Evolutionary conservation across 2,888 invertebrate genomes (phyloP).

Genomic region (Heliconius hortense): DNA sequence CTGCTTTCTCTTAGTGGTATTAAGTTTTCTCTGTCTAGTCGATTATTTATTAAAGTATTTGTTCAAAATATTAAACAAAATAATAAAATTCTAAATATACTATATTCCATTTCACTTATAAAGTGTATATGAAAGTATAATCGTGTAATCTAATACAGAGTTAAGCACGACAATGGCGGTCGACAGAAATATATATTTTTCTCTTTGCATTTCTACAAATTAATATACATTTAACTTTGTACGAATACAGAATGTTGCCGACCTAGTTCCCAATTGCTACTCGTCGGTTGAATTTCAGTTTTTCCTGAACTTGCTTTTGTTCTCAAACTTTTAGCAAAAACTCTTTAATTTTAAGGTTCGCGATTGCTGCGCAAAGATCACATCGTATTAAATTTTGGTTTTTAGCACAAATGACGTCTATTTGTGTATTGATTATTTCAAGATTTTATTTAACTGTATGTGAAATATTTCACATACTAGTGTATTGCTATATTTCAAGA

Average conservation of each 20-base stretch:
- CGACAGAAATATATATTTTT: slow-evolving; percentile 16
- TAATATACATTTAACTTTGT: slow-evolving; percentile 31
- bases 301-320: slow-evolving; percentile 39
- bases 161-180: slow-evolving; percentile 15
- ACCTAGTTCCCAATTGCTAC: slow-evolving; percentile 39
- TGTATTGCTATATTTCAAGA: too few relatives aligned
- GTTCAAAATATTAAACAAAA: too few relatives aligned
- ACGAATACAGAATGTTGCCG: slow-evolving; percentile 32
- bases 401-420: not conserved
- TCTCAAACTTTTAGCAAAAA: slow-evolving; percentile 36
- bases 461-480: too few relatives aligned
- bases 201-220: slow-evolving; percentile 27
- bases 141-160: slow-evolving; percentile 3
- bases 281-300: slow-evolving; percentile 33
- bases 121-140: not conserved
- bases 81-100: not conserved
- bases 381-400: slow-evolving; percentile 19
- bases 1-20: not conserved
- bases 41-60: not conserved
- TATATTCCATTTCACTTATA: not conserved
- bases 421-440: not conserved
- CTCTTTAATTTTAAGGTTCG: slow-evolving; percentile 39
- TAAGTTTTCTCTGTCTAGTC: not conserved
- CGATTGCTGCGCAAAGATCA: slow-evolving; percentile 32
- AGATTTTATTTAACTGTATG: too few relatives aligned